These are phyloP conservation scores for Drosophila hamatofila DNA, from an alignment of 2,888 invertebrate species.

Conservation along the genomic window DNA sequence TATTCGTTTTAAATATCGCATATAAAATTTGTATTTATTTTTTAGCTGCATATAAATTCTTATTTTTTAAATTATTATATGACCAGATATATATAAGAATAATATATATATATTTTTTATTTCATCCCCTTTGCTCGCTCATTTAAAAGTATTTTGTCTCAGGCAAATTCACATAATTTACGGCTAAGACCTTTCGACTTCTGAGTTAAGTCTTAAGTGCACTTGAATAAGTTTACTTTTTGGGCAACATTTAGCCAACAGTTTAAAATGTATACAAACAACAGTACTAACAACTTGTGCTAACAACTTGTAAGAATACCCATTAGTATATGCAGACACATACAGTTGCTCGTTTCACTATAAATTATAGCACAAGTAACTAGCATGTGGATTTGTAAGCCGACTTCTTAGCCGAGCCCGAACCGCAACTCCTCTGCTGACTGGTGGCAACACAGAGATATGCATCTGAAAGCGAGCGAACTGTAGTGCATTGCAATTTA, in stretches of 20 bases:
- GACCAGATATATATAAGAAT: no score
- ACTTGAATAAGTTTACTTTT: slow-evolving; percentile 1
- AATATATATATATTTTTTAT: not conserved
- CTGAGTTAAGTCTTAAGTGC: not conserved
- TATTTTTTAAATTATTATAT: no score
- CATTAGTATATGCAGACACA: slow-evolving; percentile 5
- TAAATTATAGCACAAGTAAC: slow-evolving; percentile 41
- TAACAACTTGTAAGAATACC: slow-evolving; percentile 15
- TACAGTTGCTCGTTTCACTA: slow-evolving; percentile 19
- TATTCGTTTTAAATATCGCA: no score
- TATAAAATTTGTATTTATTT: no score
- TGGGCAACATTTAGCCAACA: not conserved
- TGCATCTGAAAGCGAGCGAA: slow-evolving; percentile 52
- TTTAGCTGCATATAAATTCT: not conserved
- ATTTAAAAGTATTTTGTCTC: not conserved
- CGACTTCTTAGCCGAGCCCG: slow-evolving; percentile 11
- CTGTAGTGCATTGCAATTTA: slow-evolving; percentile 66
- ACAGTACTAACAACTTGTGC: slow-evolving; percentile 1
- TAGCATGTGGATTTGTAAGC: slow-evolving; percentile 20
- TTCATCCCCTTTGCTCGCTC: not conserved
- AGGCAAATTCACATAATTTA: not conserved
- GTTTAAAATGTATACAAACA: slow-evolving; percentile 1
- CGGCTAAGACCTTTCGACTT: not conserved
- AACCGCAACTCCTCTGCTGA: not conserved
- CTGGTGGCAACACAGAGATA: slow-evolving; percentile 45